Evolutionary conservation across 2,888 invertebrate species (phyloP), one percentile per base, ranked within the genome.

Genomic region (Cryptops parisi): DNA sequence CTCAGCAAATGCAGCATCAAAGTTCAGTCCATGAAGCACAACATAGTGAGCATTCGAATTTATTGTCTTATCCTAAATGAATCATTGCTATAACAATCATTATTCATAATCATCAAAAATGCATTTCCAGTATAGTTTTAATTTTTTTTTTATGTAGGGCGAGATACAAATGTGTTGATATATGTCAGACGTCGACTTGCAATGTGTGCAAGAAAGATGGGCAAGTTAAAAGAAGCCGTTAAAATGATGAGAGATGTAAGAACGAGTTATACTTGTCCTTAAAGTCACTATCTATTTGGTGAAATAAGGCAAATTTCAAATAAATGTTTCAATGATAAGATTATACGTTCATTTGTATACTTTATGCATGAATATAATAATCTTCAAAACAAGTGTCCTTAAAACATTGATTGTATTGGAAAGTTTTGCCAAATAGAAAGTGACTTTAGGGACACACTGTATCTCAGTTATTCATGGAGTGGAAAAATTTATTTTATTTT

Each of bases 121-220:
- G 5, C n/a, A 47, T 51, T 47, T 9, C 6, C 33, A 33, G 6
- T 33, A 9, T 33, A 33, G 15, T 33, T 33, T 33, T 33, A 33
- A 33, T n/a, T n/a, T n/a, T n/a, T n/a, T n/a, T n/a, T 56, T 58
- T 44, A 67, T 68, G 9, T 64, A 78, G 77, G 89, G 60, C 76
- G 96, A 60, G 91, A 96, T 69, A 84, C 88, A 54, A 91, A 91
- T 68, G 88, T 96, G 38, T 71, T 94, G 57, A 91, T 94, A 65
- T 97, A 96, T 69, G 84, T 94, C 53, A 86, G 89, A 70, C 77
- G 96, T 53, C 77, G 97, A 58, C 71, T 93, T 56, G 97, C 94
- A n/a, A 94, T 96, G 94, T 96, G 94, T 73, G 88, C 91, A 27
- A 77, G 96, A 54, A 90, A 93, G 65, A 74, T 96, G 54, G 93